phyloP scores from a whole-genome alignment of 1,140 invertebrate species.

The Caenorhabditis latens region DNA sequence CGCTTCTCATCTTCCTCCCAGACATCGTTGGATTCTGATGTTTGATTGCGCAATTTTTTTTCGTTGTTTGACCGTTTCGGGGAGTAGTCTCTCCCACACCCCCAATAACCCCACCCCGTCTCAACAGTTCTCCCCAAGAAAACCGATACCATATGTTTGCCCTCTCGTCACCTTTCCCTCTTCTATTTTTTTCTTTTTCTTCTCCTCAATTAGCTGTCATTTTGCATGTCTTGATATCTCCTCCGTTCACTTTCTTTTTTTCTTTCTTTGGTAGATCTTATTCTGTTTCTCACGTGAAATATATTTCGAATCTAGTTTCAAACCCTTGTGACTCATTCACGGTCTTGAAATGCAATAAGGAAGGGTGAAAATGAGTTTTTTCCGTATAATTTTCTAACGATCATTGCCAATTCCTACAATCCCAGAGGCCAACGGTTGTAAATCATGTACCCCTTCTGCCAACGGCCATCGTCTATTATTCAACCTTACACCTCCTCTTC shows the following conservation, averaged over 20 bases:
- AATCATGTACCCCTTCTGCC: conserved; percentile 24
- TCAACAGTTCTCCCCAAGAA: conserved; percentile 38
- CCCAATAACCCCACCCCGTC: conserved; percentile 1
- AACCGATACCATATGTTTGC: conserved; percentile 40
- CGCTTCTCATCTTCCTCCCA: background rate
- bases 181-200: background rate
- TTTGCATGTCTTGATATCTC: background rate
- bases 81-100: background rate
- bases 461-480: background rate
- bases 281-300: conserved; percentile 8
- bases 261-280: background rate
- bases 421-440: conserved; percentile 20
- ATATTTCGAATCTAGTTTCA: background rate
- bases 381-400: conserved; percentile 32
- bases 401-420: background rate
- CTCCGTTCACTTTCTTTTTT: background rate
- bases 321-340: background rate
- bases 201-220: conserved; percentile 11
- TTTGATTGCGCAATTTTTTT: conserved; percentile 31
- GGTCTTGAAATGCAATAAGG: conserved; percentile 14
- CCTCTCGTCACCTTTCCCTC: conserved; percentile 8
- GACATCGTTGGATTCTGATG: conserved; percentile 26
- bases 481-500: background rate
- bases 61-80: conserved; percentile 37
- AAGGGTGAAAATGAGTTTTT: conserved; percentile 16